Base-by-base conservation (phyloP, 2,888 invertebrate genomes). In the Drosophila anomelani region DNA sequence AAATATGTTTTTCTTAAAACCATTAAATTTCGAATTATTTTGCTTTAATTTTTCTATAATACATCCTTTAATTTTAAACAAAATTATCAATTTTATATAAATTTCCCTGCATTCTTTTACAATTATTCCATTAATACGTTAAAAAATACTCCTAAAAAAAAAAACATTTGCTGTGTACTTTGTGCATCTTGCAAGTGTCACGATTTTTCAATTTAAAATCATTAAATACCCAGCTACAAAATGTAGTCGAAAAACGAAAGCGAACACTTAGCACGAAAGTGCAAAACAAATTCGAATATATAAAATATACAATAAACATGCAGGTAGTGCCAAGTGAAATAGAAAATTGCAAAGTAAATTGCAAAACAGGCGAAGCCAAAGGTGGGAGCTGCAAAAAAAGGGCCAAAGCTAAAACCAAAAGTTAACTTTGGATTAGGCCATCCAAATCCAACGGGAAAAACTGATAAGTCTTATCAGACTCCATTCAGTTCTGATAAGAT, bases 191-290 rank as follows among this genome's bases (percentile, higher is more conserved):
- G 26, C 9, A 8, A 47, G 26, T 2, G 47, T 36, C 68, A 68
- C 68, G 68, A 56, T 49, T 68, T n/a, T 43, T 29, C 41, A 53
- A 67, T 67, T 32, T 4, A 6, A 64, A 64, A 60, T 39, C 38
- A 34, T 46, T 26, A 15, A 51, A 36, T 15, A 23, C 20, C 20
- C 12, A 26, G 46, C 12, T 4, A 17, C 32, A 49, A 32, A 32
- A 6, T 20, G 46, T 12, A 17, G 8, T 43, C 23, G 29, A 63
- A 76, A 29, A 26, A 26, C 41, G 47, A 76, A 64, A 61, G 38
- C 43, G 12, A 44, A n/a, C 47, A 55, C 55, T 71, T 72, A 72
- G 51, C 54, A 60, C 38, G 47, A 41, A 60, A 68, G 56, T 59
- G 70, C 23, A 34, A 34, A 55, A 75, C 17, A 39, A 51, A 44